Base-by-base conservation (phyloP, 2,113 vertebrate species). In the Brevimyrus niger region DNA sequence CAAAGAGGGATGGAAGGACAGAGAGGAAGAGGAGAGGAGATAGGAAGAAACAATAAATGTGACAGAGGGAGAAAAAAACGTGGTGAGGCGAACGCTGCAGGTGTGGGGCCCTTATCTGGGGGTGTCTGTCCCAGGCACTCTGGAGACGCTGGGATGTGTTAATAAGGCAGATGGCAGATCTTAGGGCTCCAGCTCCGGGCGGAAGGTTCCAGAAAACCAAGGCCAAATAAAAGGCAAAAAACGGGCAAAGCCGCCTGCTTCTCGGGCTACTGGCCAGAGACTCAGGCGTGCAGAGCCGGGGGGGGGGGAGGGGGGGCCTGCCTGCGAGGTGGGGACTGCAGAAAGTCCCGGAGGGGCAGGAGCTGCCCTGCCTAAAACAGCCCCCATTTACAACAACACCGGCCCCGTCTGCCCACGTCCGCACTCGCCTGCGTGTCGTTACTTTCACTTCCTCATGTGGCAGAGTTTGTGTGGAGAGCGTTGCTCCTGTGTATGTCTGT, bases 111-210 rank as follows among this genome's bases (percentile, higher is more conserved):
- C 31, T 38, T 9, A 2, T 44, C 47, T 11, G 19, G 58, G 5
- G 10, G 55, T 19, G 31, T 19, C 87, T 46, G 19, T 65, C 87
- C 21, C 17, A 2, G 17, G 17, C 7, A 1, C 87, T 46, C 55
- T 65, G 87, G 35, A 53, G 87, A 87, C 21, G 38, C 38, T 19
- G 35, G 55, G 35, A 87, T 44, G 55, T 87, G 87, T 61, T 87
- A 61, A 87, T 87, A 87, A 61, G 55, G 87, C 87, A 87, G 87
- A 87, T 87, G 87, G 87, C 87, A 87, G 19, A 61, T 87, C 55
- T 87, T 44, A 61, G 87, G 38, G 38, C 58, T 87, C 35, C 53
- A 61, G 35, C 87, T 46, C 38, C 10, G 4, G 47, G 31, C 35
- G 42, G 50, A 87, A 87, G 55, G 87, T 44, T 61, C 51, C 42